Percentiles rank a stretch among this genome's conserved stretches.
Evolutionary conservation across 2,888 invertebrate genomes (phyloP).

Genomic region (Aspidapion aeneum): DNA sequence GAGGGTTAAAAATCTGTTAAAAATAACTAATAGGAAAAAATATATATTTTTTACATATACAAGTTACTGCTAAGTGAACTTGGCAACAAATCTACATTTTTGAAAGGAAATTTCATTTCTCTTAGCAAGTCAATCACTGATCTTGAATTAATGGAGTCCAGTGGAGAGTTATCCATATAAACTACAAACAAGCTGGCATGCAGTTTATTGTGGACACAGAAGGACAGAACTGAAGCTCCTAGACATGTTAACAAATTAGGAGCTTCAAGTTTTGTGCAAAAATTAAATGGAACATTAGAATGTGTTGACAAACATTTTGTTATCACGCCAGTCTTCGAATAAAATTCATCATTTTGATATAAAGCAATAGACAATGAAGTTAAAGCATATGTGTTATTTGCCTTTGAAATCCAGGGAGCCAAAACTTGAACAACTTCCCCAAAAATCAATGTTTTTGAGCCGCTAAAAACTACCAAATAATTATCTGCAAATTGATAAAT

Average conservation of each 20-base stretch:
- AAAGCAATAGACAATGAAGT: conserved; percentile 36
- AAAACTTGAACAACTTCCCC: conserved; percentile 40
- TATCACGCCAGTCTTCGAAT: conserved; percentile 32
- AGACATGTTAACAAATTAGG: conserved; percentile 45
- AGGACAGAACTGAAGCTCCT: conserved; percentile 41
- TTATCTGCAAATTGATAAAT: conserved; percentile 27
- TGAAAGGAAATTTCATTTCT: conserved; percentile 28
- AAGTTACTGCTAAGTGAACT: conserved; percentile 29
- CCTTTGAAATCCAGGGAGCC: conserved; percentile 35
- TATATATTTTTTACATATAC: conserved; percentile 36
- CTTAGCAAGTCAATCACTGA: conserved; percentile 36
- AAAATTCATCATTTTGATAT: conserved; percentile 35
- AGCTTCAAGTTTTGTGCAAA: conserved; percentile 36
- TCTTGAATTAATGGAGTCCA: conserved; percentile 41
- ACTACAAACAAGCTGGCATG: conserved; percentile 39
- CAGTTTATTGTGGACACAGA: conserved; percentile 34
- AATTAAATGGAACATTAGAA: conserved; percentile 18
- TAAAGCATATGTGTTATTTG: conserved; percentile 36
- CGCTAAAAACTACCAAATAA: conserved; percentile 29
- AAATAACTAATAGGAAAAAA: no score
- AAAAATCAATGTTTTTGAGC: conserved; percentile 27
- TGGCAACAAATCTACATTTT: conserved; percentile 19
- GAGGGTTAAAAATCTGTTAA: no score
- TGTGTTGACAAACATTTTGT: conserved; percentile 34
- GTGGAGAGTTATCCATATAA: conserved; percentile 39